Conservation (phyloP, 2,888 invertebrate genomes). For the Hirtodrosophila cameraria region DNA sequence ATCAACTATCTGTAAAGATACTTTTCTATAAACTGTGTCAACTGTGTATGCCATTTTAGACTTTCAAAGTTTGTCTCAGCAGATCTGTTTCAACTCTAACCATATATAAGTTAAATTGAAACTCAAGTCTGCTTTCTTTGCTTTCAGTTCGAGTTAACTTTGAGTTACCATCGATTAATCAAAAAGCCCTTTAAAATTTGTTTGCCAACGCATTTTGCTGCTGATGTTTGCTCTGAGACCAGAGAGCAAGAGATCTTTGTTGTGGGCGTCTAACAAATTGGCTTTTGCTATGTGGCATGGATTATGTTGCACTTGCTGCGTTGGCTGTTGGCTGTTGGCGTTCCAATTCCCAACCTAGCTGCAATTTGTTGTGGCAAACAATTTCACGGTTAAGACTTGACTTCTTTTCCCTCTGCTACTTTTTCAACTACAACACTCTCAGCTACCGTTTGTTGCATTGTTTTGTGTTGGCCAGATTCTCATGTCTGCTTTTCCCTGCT, state of each 20-base stretch:
- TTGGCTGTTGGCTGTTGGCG: constrained; percentile 12
- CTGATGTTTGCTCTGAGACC: constrained; percentile 9
- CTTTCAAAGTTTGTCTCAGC: no score
- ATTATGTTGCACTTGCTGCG: constrained; percentile 41
- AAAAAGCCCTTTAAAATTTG: constrained; percentile 21
- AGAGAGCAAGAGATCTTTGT: constrained; percentile 25
- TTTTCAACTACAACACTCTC: neutral
- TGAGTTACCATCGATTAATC: constrained; percentile 31
- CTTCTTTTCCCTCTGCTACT: constrained; percentile 18
- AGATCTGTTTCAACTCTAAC: no score
- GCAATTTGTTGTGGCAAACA: constrained; percentile 51
- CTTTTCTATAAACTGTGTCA: no score
- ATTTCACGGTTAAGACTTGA: constrained; percentile 56
- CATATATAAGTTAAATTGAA: neutral
- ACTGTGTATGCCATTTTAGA: no score
- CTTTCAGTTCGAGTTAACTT: constrained; percentile 1
- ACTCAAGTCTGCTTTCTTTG: neutral
- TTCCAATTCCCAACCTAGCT: constrained; percentile 49
- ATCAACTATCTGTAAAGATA: no score
- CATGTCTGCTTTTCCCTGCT: constrained; percentile 26
- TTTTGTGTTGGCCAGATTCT: constrained; percentile 49
- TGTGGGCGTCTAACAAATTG: constrained; percentile 59
- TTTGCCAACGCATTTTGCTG: constrained; percentile 18
- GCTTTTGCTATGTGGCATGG: constrained; percentile 24
- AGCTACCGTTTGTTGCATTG: constrained; percentile 36